phyloP scores from a whole-genome alignment of 2,888 invertebrate genomes.

The Polydrusus tereticollis region DNA sequence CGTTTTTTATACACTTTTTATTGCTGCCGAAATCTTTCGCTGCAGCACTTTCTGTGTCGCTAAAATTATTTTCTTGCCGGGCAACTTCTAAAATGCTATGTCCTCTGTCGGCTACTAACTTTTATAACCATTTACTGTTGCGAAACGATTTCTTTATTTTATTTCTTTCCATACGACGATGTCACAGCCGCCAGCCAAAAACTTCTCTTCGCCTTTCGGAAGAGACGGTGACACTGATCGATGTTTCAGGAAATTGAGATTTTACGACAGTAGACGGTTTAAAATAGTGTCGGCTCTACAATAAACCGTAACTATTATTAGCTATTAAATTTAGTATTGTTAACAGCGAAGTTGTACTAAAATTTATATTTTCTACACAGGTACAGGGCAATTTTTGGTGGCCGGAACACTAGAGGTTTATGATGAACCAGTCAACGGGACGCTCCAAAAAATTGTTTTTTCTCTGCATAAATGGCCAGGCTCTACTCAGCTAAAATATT shows the following conservation, averaged over 20 bases:
- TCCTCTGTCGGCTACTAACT: constrained; percentile 25
- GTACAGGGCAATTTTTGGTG: too few relatives aligned
- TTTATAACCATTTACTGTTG: constrained; percentile 41
- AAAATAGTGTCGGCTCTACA: constrained; percentile 11
- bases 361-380: too few relatives aligned
- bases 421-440: too few relatives aligned
- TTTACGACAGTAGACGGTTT: constrained; percentile 39
- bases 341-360: neutral
- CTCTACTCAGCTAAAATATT: too few relatives aligned
- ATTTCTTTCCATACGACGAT: constrained; percentile 20
- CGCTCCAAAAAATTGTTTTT: too few relatives aligned
- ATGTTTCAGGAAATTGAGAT: constrained; percentile 54
- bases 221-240: constrained; percentile 52
- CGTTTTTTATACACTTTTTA: neutral
- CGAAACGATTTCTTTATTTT: constrained; percentile 39
- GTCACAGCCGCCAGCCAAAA: constrained; percentile 47
- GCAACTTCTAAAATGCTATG: constrained; percentile 27
- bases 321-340: neutral
- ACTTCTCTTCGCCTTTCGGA: constrained; percentile 44
- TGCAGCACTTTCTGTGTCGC: constrained; percentile 12
- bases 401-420: too few relatives aligned
- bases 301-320: neutral
- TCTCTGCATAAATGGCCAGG: too few relatives aligned
- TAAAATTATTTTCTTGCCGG: constrained; percentile 29
- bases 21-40: constrained; percentile 2